phyloP scores from a whole-genome alignment of 1,140 invertebrate species.

The Sipha flava region DNA sequence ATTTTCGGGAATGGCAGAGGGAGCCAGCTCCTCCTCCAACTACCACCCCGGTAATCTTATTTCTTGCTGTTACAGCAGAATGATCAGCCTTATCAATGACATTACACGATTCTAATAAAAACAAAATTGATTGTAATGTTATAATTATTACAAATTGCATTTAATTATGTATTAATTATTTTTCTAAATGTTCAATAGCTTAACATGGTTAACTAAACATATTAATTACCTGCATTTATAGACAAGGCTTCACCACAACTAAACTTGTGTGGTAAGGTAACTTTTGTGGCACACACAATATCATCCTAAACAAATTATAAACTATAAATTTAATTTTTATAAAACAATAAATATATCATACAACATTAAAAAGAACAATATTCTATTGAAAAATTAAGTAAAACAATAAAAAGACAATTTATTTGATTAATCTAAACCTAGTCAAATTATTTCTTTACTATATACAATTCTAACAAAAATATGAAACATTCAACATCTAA shows the following conservation, averaged over 20 bases:
- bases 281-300: conserved; percentile 22
- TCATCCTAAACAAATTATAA: background rate
- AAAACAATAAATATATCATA: background rate
- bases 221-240: conserved; percentile 4
- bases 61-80: conserved; percentile 35
- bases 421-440: too few relatives aligned
- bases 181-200: too few relatives aligned
- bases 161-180: too few relatives aligned
- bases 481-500: background rate
- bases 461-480: too few relatives aligned
- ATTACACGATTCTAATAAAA: conserved; percentile 17
- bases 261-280: conserved; percentile 3
- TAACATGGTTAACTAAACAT: too few relatives aligned
- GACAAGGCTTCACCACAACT: conserved; percentile 17
- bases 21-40: conserved; percentile 46
- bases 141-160: too few relatives aligned
- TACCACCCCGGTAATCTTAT: conserved; percentile 38
- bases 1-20: conserved; percentile 40
- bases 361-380: too few relatives aligned
- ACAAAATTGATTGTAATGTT: background rate
- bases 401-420: too few relatives aligned
- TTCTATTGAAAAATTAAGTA: too few relatives aligned
- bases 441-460: too few relatives aligned
- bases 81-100: conserved; percentile 29
- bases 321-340: background rate